A percentile compares a stretch with the other conserved stretches of the same genome.
Conservation (phyloP, 2,113 vertebrate genomes). For the Ginglymostoma cirratum region DNA sequence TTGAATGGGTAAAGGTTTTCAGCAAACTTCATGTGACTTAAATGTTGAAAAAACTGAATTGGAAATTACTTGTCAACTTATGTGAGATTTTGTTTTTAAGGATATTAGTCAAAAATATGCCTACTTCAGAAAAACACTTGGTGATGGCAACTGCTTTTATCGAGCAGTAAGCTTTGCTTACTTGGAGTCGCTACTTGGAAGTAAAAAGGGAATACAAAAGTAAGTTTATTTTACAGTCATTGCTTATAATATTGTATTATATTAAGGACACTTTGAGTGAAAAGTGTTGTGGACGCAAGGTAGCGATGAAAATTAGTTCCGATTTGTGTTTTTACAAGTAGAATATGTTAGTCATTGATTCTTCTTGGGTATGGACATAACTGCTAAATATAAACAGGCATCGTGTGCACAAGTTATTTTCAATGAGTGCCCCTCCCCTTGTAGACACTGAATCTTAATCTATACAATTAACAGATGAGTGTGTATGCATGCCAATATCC, state of each 20-base stretch:
- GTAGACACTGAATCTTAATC: too few relatives aligned
- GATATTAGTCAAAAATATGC: conserved; percentile 62
- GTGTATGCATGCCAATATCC: neutral
- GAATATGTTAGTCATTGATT: neutral
- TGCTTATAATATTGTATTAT: neutral
- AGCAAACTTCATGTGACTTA: neutral
- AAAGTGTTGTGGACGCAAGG: neutral
- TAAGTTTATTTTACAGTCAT: conserved; percentile 46
- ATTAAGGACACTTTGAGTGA: neutral
- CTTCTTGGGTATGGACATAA: too few relatives aligned
- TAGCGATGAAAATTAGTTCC: neutral
- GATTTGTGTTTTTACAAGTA: neutral
- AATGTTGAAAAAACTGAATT: neutral
- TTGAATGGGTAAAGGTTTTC: neutral
- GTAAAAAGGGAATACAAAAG: conserved; percentile 57
- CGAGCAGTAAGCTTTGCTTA: conserved; percentile 67
- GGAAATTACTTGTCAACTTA: neutral
- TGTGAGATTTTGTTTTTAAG: conserved; percentile 45
- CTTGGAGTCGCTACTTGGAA: conserved; percentile 61
- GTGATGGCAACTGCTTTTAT: conserved; percentile 80
- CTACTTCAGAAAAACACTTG: conserved; percentile 63
- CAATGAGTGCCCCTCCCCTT: too few relatives aligned
- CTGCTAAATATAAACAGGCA: too few relatives aligned
- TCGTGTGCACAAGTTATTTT: too few relatives aligned
- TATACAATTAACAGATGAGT: neutral